Conservation (phyloP, 1,140 invertebrate species). For the Metaphire vulgaris region DNA sequence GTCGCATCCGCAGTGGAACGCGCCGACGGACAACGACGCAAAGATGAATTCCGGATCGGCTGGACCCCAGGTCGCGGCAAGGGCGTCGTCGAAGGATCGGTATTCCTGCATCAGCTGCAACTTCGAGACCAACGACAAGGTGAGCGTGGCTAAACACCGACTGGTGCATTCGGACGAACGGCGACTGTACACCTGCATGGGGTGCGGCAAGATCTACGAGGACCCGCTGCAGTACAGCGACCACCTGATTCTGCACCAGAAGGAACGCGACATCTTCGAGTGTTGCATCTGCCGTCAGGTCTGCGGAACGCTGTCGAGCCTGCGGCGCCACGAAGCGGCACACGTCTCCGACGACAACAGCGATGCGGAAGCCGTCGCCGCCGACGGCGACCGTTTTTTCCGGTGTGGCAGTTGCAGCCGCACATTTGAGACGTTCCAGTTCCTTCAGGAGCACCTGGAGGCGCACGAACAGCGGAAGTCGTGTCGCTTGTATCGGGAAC, state of each 20-base stretch:
- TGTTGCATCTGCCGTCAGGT: conserved; percentile 27
- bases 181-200: conserved; percentile 22
- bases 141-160: conserved; percentile 18
- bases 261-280: conserved; percentile 23
- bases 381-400: not conserved
- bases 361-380: not conserved
- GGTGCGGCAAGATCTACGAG: conserved; percentile 21
- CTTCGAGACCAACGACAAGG: conserved; percentile 3
- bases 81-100: not conserved
- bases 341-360: not conserved
- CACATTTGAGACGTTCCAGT: not conserved
- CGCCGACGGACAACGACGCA: not conserved
- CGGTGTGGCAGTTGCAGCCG: conserved; percentile 1
- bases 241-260: conserved; percentile 17
- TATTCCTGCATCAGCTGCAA: conserved; percentile 11
- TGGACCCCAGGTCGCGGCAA: not conserved
- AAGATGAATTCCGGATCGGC: not conserved
- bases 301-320: not conserved
- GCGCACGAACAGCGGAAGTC: not conserved
- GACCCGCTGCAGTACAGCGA: conserved; percentile 22
- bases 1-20: conserved; percentile 23
- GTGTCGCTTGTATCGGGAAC: no score
- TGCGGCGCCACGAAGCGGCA: conserved; percentile 16
- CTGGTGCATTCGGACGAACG: conserved; percentile 9
- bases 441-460: conserved; percentile 8